Evolutionary conservation across 2,113 vertebrate genomes (phyloP).

Genomic region (Callithrix jacchus): DNA sequence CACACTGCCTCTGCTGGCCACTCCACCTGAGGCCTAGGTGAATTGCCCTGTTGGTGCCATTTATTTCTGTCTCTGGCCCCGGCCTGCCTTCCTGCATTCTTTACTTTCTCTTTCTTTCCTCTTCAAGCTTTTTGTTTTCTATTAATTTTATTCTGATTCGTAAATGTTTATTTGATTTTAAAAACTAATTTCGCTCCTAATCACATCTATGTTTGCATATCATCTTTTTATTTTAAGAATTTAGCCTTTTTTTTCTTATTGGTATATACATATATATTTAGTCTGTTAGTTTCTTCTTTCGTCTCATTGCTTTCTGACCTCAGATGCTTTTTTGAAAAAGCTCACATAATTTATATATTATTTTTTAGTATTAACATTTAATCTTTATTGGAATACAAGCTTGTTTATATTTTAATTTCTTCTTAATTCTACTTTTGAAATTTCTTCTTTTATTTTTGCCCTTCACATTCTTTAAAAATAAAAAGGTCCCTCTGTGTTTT

Average conservation of each 20-base stretch:
- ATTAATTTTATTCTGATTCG: neutral
- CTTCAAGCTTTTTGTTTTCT: neutral
- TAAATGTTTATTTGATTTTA: neutral
- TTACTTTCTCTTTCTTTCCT: neutral
- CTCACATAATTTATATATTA: neutral
- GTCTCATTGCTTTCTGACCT: neutral
- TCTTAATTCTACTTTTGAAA: slow-evolving; percentile 5
- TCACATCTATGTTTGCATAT: neutral
- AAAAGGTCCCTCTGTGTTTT: neutral
- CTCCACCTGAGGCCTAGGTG: neutral
- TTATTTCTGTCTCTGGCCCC: rapidly evolving
- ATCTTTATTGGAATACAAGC: neutral
- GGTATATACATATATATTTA: neutral
- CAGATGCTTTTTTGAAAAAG: neutral
- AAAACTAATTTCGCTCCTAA: neutral
- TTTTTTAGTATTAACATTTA: slow-evolving; percentile 3
- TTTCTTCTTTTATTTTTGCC: slow-evolving; percentile 3
- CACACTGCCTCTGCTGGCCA: neutral
- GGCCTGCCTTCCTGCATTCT: too few species aligned
- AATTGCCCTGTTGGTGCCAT: too few species aligned
- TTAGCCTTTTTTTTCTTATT: neutral
- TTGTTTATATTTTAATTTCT: slow-evolving; percentile 29
- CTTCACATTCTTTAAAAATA: neutral
- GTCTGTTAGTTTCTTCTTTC: neutral
- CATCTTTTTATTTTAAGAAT: neutral